Evolutionary conservation across 2,888 invertebrate species (phyloP), one percentile per base, ranked within the genome.

Genomic region (Leptopilina myrica): DNA sequence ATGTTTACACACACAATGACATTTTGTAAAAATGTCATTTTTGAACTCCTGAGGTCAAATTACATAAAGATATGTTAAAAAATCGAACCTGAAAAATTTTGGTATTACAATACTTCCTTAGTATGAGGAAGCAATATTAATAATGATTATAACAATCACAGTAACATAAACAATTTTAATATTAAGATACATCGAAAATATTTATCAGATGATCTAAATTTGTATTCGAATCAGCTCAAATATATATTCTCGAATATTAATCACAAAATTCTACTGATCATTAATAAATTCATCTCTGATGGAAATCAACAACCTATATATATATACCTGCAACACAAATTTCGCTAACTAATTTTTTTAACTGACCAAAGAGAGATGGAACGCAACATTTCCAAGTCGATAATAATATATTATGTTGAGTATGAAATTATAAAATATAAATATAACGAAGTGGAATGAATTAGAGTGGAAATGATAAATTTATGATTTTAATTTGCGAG

Each of bases 401-500:
- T 40, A 73, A 73, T 73, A 73, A 73, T 73, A 56, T 56, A 73
- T 73, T 56, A 73, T 56, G 56, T 59, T 73, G 40, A 73, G 56
- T n/a, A 49, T 49, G 40, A 33, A 73, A 56, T 73, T 40, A 73
- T 73, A 73, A n/a, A 56, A 73, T 56, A 73, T 56, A 73, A 56
- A 73, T 56, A 56, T 73, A 73, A 56, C 73, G 73, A 73, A 73
- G 73, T 73, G n/a, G 56, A 73, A 73, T 73, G 73, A 73, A 73
- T 73, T 73, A 73, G 73, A 56, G 73, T 73, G 73, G 73, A 73
- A 73, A 73, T 73, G 73, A 73, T 79, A 86, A 85, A 87, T 87
- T 84, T 84, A 85, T 84, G 84, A 86, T 88, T 89, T 88, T 88
- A 88, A 88, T 88, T 88, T 87, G 84, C 85, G 83, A 76, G 81